Percentiles rank a stretch among this genome's conserved stretches.
Evolutionary conservation across 2,797 vertebrate genomes (phyloP).

Genomic region (Lindbergichthys nudifrons): DNA sequence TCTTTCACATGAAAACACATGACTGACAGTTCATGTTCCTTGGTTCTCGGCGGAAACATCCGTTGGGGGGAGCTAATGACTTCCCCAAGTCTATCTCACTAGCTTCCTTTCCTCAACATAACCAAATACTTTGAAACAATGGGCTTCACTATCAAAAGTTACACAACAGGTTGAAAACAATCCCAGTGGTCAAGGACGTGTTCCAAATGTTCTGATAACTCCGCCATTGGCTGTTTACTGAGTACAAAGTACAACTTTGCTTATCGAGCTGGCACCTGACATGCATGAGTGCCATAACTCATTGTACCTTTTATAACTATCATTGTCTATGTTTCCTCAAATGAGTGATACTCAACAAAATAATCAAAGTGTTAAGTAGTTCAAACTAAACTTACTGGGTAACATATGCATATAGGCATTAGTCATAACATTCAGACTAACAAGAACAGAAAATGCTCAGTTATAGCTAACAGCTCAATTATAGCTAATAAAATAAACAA

Average conservation of each 20-base stretch:
- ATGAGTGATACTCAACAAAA: too few species aligned
- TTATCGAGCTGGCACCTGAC: too few species aligned
- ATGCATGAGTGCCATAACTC: too few species aligned
- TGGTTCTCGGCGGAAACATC: constrained; percentile 34
- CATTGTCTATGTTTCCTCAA: too few species aligned
- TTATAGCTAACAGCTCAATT: too few species aligned
- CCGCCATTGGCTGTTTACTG: neutral
- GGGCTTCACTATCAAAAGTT: constrained; percentile 45
- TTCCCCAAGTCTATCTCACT: constrained; percentile 17
- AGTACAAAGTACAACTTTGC: neutral
- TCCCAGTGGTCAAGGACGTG: constrained; percentile 10
- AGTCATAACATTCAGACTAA: too few species aligned
- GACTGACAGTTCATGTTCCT: constrained; percentile 11
- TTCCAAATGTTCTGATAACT: constrained; percentile 20
- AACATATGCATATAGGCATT: too few species aligned
- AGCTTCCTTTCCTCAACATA: constrained; percentile 53
- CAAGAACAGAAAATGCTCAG: too few species aligned
- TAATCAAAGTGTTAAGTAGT: too few species aligned
- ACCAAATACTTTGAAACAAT: constrained; percentile 54
- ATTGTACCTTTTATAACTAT: too few species aligned
- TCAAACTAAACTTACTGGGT: too few species aligned
- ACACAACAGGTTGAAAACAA: constrained; percentile 45
- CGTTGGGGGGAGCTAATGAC: constrained; percentile 26
- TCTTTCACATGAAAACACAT: neutral
- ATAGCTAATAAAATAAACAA: too few species aligned